Evolutionary conservation across 2,113 vertebrate genomes (phyloP), one percentile per base, ranked within the genome.

Genomic region (Amblyornis subalaris): DNA sequence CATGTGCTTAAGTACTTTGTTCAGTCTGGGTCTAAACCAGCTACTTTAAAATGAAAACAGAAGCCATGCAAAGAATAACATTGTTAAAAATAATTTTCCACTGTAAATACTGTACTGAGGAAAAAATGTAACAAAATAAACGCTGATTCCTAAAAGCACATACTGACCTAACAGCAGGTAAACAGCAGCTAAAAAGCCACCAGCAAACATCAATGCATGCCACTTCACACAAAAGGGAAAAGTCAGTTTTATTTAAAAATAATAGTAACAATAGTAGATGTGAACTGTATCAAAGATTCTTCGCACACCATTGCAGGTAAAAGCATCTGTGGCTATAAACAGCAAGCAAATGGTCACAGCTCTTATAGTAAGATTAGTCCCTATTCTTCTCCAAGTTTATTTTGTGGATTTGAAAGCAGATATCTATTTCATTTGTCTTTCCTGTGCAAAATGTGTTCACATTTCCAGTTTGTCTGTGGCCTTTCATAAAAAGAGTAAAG

Each of bases 1-100:
- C 91, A 95, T 91, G 61, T 95, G 90, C 73, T 94, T 53, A 95
- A 95, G 47, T 57, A 91, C 88, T 96, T 90, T 92, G 64, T 42
- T 80, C 71, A 53, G 48, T 36, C 87, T 36, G 47, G 12, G 71
- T 26, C 82, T 74, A 71, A 88, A 64, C 16, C 60, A 88, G 81
- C 58, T 88, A 85, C 72, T 74, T 88, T 12, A 73, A 73, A 93
- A 90, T 5, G 40, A 88, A 94, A 92, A 61, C 79, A 89, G 79
- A 94, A 79, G 79, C 50, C 48, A n/a, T 10, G 17, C 24, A 74
- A 94, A 91, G 71, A 93, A 76, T n/a, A 91, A 88, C n/a, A 48
- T 6, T 40, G 77, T 80, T 83, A 45, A 89, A 95, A 88, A 40
- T 31, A 90, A 65, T 84, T 90, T 90, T 75, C 25, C 40, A 83